phyloP scores from a whole-genome alignment of 2,797 vertebrate species.

The Mallotus villosus region DNA sequence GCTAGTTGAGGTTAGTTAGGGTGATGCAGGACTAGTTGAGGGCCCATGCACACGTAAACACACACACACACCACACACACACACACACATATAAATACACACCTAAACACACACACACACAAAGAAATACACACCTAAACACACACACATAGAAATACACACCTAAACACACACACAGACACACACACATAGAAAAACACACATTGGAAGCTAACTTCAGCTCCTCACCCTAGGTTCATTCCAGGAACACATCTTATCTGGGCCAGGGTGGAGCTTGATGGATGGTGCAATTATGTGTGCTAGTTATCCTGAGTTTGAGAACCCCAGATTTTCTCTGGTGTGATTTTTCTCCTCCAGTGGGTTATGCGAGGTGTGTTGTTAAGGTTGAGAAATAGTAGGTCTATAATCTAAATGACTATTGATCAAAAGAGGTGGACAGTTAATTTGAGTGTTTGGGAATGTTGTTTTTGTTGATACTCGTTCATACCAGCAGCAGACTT shows the following conservation, averaged over 20 bases:
- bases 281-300: slow-evolving; percentile 55
- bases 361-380: slow-evolving; percentile 16
- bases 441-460: neutral
- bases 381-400: slow-evolving; percentile 10
- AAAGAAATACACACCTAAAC: too few species aligned
- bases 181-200: too few species aligned
- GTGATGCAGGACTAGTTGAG: too few species aligned
- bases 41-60: neutral
- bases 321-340: neutral
- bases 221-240: neutral
- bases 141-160: too few species aligned
- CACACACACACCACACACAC: slow-evolving; percentile 12
- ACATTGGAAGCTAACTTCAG: slow-evolving; percentile 22
- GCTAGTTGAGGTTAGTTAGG: too few species aligned
- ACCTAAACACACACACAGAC: too few species aligned
- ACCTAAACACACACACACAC: too few species aligned
- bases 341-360: neutral
- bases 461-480: neutral
- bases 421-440: slow-evolving; percentile 6
- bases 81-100: too few species aligned
- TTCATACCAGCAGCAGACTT: neutral
- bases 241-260: slow-evolving; percentile 47
- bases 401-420: slow-evolving; percentile 7
- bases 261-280: slow-evolving; percentile 45
- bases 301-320: slow-evolving; percentile 30